phyloP scores from a whole-genome alignment of 37 sponge, comb jelly and placozoan species.

The Spongilla lacustris region DNA sequence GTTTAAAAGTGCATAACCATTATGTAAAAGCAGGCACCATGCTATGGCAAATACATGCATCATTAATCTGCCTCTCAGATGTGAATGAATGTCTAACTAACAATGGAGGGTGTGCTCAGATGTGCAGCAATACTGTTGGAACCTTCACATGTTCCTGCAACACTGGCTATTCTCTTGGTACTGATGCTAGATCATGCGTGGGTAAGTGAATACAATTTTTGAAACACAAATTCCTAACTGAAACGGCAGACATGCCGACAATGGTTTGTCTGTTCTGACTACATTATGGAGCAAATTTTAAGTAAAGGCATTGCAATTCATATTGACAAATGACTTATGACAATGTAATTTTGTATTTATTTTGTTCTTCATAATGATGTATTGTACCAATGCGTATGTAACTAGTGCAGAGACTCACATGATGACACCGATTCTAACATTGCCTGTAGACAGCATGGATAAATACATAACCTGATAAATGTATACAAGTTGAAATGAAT shows the following conservation, averaged over 20 bases:
- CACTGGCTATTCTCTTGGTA: conserved; percentile 21
- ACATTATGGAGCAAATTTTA: too few species aligned
- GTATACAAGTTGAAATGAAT: background rate
- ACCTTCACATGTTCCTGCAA: conserved; percentile 15
- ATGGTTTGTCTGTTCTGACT: background rate
- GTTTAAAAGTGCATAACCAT: background rate
- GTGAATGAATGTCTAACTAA: conserved; percentile 15
- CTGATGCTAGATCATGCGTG: background rate
- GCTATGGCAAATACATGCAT: too few species aligned
- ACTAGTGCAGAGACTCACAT: conserved; percentile 10
- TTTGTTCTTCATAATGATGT: too few species aligned
- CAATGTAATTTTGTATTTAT: too few species aligned
- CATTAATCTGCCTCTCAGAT: too few species aligned
- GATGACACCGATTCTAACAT: conserved; percentile 28
- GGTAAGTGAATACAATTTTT: background rate
- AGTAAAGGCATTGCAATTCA: too few species aligned
- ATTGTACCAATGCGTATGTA: too few species aligned
- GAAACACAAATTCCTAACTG: background rate
- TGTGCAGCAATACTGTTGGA: conserved; percentile 5
- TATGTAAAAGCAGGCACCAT: too few species aligned
- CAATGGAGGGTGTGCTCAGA: conserved; percentile 32
- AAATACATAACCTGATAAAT: too few species aligned
- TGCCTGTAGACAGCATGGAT: conserved; percentile 31
- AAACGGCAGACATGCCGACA: background rate
- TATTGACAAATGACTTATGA: too few species aligned